A percentile compares a stretch with the other conserved stretches of the same genome.
Conservation (phyloP, 2,113 vertebrate genomes). For the Gorsachius goisagi region DNA sequence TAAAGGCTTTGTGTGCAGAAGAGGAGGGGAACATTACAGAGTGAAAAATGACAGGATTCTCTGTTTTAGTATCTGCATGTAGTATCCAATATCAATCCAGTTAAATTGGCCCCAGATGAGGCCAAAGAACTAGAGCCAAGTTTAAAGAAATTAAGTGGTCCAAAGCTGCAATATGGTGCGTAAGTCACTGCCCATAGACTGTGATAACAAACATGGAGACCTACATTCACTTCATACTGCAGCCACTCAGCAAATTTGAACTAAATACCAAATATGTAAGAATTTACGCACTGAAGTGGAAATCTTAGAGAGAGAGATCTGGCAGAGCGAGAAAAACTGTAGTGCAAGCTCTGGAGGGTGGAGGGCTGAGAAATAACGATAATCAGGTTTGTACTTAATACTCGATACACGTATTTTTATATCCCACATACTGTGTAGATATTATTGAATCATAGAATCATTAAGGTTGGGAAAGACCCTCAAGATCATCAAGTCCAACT, state of each 20-base stretch:
- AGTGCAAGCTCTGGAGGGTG: neutral
- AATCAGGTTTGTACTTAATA: neutral
- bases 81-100: neutral
- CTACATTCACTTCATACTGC: neutral
- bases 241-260: neutral
- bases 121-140: neutral
- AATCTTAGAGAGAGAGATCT: neutral
- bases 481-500: too few relatives aligned
- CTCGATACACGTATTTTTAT: neutral
- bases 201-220: neutral
- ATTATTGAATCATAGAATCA: neutral
- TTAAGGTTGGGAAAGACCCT: too few relatives aligned
- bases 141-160: neutral
- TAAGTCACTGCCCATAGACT: neutral
- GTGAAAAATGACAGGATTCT: neutral
- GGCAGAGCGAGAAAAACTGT: neutral
- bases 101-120: neutral
- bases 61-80: neutral
- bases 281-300: neutral
- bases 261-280: neutral
- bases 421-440: neutral
- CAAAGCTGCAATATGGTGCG: neutral
- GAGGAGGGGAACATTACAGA: neutral
- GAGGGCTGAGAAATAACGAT: neutral
- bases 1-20: neutral